phyloP scores from a whole-genome alignment of 2,113 vertebrate species.

The Salvelinus namaycush region DNA sequence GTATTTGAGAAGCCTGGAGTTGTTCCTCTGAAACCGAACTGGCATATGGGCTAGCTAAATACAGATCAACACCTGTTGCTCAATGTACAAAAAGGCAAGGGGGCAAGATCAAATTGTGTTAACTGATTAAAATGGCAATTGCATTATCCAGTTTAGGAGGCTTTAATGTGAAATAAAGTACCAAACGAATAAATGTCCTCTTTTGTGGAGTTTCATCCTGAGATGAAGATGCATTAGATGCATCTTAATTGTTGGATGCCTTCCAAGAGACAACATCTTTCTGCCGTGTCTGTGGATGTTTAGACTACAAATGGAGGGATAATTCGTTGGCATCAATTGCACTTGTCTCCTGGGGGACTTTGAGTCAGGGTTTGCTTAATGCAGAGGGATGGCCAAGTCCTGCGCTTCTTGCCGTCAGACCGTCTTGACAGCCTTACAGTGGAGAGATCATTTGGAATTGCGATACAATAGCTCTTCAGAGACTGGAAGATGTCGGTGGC shows the following conservation, averaged over 20 bases:
- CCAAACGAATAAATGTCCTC: not conserved
- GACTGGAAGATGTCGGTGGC: constrained; percentile 52
- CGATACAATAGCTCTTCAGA: not conserved
- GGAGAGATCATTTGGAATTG: not conserved
- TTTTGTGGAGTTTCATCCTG: not conserved
- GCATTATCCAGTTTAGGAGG: not conserved
- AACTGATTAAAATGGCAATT: constrained; percentile 7
- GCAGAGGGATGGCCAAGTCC: not conserved
- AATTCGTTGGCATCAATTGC: not conserved
- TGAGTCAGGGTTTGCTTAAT: not conserved
- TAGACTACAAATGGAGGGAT: no score
- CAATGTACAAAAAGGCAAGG: not conserved
- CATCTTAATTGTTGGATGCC: no score
- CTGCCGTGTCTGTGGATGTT: no score
- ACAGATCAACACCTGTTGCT: constrained; percentile 51
- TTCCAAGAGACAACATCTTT: no score
- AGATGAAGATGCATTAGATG: no score
- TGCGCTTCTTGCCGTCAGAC: constrained; percentile 1
- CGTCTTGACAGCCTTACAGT: not conserved
- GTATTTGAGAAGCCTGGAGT: constrained; percentile 2
- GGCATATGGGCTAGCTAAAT: constrained; percentile 39
- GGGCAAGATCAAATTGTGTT: not conserved
- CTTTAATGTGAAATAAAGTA: not conserved
- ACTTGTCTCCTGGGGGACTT: not conserved
- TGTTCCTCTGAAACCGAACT: constrained; percentile 26